Conservation (phyloP, 2,113 vertebrate species). For the Ammodytes marinus region DNA sequence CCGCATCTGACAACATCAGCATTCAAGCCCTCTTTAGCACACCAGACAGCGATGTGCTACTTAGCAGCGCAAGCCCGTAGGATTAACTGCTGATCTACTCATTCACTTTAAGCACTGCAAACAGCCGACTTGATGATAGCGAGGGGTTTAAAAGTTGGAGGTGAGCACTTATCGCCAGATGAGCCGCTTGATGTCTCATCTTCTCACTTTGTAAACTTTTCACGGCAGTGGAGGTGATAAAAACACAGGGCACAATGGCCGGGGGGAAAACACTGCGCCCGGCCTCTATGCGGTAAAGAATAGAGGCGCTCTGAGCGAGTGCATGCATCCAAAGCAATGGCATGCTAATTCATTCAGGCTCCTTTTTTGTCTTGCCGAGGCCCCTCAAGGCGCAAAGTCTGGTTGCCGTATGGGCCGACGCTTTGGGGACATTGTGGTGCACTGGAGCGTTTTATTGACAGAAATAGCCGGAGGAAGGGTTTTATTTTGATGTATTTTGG, state of each 20-base stretch:
- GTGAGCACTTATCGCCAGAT: conserved; percentile 75
- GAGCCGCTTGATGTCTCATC: conserved; percentile 75
- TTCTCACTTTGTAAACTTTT: conserved; percentile 78
- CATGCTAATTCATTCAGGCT: conserved; percentile 77
- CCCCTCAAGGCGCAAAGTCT: conserved; percentile 73
- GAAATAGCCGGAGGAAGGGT: conserved; percentile 67
- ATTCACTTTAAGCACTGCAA: conserved; percentile 78
- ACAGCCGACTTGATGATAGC: conserved; percentile 73
- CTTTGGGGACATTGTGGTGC: conserved; percentile 72
- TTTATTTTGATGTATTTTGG: conserved; percentile 79
- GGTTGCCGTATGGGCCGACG: conserved; percentile 72
- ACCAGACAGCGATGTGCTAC: conserved; percentile 78
- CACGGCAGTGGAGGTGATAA: conserved; percentile 58
- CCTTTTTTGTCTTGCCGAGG: conserved; percentile 71
- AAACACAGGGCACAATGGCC: conserved; percentile 36
- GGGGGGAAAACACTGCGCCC: conserved; percentile 29
- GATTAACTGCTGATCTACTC: conserved; percentile 84
- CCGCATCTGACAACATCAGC: conserved; percentile 81
- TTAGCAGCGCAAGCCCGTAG: conserved; percentile 76
- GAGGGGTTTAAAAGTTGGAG: conserved; percentile 78
- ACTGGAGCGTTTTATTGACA: conserved; percentile 71
- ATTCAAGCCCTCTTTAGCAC: conserved; percentile 76
- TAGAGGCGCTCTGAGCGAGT: conserved; percentile 40
- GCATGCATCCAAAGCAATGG: conserved; percentile 56
- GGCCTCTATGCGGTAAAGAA: conserved; percentile 60